Percentiles rank a stretch among this genome's conserved stretches.
These are phyloP conservation scores for Tenthredo notha DNA, from an alignment of 2,888 invertebrate genomes.

Conservation along the genomic window DNA sequence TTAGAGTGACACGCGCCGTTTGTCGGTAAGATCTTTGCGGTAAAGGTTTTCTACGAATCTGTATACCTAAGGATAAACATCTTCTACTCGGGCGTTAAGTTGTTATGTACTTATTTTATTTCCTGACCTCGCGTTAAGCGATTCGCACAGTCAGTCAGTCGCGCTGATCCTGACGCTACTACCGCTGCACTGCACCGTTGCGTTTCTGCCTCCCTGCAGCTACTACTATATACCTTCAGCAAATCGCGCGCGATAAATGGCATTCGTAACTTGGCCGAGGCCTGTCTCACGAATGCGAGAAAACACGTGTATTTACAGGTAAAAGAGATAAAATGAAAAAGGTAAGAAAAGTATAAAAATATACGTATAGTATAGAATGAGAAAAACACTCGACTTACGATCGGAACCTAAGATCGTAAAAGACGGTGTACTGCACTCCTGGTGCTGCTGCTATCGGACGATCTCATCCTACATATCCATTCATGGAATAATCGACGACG, in stretches of 20 bases:
- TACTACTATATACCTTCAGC: background rate
- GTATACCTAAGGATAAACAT: slow-evolving; percentile 26
- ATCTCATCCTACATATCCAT: slow-evolving; percentile 50
- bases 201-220: no score
- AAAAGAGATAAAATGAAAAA: slow-evolving; percentile 10
- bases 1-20: slow-evolving; percentile 41
- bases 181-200: background rate
- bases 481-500: slow-evolving; percentile 29
- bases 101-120: slow-evolving; percentile 2
- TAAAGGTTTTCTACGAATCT: background rate
- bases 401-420: slow-evolving; percentile 9
- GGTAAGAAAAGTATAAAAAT: background rate
- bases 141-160: background rate
- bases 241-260: background rate
- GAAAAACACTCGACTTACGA: background rate
- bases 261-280: slow-evolving; percentile 23
- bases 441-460: background rate
- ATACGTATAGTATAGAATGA: background rate
- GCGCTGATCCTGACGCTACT: background rate
- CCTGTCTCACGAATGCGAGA: slow-evolving; percentile 26
- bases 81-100: slow-evolving; percentile 12
- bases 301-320: slow-evolving; percentile 45
- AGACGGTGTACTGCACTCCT: background rate
- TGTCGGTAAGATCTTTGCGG: slow-evolving; percentile 33
- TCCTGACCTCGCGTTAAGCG: slow-evolving; percentile 28